Conservation (phyloP, 2,888 invertebrate genomes). For the Aleiodes alternator region DNA sequence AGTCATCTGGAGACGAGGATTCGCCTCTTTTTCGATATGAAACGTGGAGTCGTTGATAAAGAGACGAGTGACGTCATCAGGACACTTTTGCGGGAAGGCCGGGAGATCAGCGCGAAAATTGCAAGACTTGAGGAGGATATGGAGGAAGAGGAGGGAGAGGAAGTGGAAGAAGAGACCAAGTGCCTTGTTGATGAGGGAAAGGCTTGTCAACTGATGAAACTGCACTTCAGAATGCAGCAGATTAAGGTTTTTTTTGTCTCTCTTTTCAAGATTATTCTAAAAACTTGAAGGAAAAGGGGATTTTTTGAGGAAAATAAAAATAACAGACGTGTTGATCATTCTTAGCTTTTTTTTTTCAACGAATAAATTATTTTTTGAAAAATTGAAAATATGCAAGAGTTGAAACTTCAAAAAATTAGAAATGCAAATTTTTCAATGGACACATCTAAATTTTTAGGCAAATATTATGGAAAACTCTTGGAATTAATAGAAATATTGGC, state of each 20-base stretch:
- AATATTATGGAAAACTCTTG: too few species aligned
- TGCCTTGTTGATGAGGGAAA: constrained; percentile 66
- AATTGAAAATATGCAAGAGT: too few species aligned
- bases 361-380: too few species aligned
- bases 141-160: constrained; percentile 61
- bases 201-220: constrained; percentile 77
- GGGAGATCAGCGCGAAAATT: constrained; percentile 76
- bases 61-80: constrained; percentile 77
- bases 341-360: too few species aligned
- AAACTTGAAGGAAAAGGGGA: too few species aligned
- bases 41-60: constrained; percentile 77
- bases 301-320: too few species aligned
- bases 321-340: too few species aligned
- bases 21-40: constrained; percentile 79
- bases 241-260: constrained; percentile 67
- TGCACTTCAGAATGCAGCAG: constrained; percentile 78
- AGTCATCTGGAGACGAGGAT: constrained; percentile 78
- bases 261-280: too few species aligned
- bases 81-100: constrained; percentile 77
- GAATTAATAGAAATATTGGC: too few species aligned
- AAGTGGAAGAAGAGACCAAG: constrained; percentile 47
- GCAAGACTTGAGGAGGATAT: constrained; percentile 74
- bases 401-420: too few species aligned
- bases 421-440: too few species aligned
- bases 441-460: too few species aligned